phyloP scores from a whole-genome alignment of 2,113 vertebrate genomes.

The Alligator sinensis region DNA sequence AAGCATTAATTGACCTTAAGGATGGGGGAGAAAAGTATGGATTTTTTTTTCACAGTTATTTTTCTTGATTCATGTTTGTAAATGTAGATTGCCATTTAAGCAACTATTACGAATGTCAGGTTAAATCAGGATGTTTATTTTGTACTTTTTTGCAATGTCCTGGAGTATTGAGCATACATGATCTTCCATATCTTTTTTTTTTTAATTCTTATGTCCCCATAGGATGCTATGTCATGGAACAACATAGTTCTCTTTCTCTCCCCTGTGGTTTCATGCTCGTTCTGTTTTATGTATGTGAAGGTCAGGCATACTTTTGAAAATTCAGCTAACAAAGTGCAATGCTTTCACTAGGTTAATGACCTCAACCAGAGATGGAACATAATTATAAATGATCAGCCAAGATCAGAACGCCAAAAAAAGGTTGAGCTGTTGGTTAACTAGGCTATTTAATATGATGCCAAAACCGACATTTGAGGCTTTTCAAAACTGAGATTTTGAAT shows the following conservation, averaged over 20 bases:
- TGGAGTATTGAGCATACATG: not conserved
- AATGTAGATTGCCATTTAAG: not conserved
- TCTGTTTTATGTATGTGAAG: rapidly evolving
- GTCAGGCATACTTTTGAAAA: not conserved
- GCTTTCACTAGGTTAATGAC: constrained; percentile 10
- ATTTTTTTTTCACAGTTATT: not conserved
- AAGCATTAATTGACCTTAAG: not conserved
- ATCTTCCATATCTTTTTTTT: not conserved
- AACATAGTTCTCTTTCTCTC: not conserved
- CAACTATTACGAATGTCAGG: not conserved
- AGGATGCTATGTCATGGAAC: not conserved
- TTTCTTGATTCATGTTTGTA: not conserved
- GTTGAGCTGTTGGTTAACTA: not conserved
- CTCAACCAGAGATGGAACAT: not conserved
- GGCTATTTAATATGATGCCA: not conserved
- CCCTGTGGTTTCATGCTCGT: not conserved
- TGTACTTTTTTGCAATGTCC: not conserved
- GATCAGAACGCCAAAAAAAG: not conserved
- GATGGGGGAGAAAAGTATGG: not conserved
- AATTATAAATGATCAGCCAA: not conserved
- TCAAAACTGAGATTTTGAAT: not conserved
- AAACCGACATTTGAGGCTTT: not conserved
- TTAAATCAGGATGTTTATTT: not conserved
- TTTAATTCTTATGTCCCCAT: rapidly evolving
- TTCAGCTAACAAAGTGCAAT: not conserved